A percentile compares a stretch with the other conserved stretches of the same genome.
Evolutionary conservation across 2,888 invertebrate genomes (phyloP).

Genomic region (Lingula anatina): DNA sequence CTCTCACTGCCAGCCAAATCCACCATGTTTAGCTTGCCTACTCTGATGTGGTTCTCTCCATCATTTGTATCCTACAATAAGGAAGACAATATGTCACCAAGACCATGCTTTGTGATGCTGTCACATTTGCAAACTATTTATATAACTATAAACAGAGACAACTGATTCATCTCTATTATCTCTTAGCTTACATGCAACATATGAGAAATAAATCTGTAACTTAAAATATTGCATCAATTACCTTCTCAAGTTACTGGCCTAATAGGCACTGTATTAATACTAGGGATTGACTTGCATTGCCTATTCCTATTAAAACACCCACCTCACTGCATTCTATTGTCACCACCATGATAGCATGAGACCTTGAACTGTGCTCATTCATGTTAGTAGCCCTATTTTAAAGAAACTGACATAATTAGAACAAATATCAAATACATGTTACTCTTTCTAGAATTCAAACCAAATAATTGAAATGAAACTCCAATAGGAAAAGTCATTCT

Average conservation of each 20-base stretch:
- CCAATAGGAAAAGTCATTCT: no score
- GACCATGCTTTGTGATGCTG: background rate
- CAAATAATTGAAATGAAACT: no score
- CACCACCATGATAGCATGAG: conserved; percentile 97
- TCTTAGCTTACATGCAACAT: no score
- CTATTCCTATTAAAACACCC: no score
- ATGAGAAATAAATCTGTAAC: no score
- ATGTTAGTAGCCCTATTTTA: conserved; percentile 77
- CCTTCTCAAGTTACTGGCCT: no score
- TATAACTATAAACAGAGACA: background rate
- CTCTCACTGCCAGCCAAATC: conserved; percentile 98
- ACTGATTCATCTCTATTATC: no score
- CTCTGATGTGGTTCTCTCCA: conserved; percentile 62
- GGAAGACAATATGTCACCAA: background rate
- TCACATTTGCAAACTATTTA: background rate
- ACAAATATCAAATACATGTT: no score
- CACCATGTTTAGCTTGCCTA: conserved; percentile 93
- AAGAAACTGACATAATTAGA: conserved; percentile 7
- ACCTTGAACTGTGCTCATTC: conserved; percentile 97
- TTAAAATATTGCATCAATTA: no score
- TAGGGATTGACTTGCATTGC: no score
- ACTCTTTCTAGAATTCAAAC: no score
- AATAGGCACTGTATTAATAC: no score
- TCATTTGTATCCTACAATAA: conserved; percentile 58
- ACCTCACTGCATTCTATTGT: conserved; percentile 88